Base-by-base conservation (phyloP, 2,888 invertebrate species). In the Podabrus alpinus region DNA sequence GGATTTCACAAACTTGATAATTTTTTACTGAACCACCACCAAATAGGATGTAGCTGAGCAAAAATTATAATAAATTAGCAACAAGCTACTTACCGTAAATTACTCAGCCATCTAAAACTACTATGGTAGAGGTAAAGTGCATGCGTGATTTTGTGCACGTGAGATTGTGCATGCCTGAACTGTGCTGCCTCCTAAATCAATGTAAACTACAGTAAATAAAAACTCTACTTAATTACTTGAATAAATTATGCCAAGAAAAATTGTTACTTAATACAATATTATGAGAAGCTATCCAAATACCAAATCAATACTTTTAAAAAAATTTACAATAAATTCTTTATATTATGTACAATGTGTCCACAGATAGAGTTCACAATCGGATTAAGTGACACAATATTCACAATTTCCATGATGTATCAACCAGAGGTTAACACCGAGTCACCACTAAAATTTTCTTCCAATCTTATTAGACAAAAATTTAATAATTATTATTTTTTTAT, bases 111-210 rank as follows among this genome's bases (percentile, higher is more conserved):
- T 86, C 86, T 86, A 86, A 86, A 86, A 84, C 86, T 86, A 86
- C 86, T 86, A 86, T 85, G 86, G 86, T 84, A 85, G 85, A 84
- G 83, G 83, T 84, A 85, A 85, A 86, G 86, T 84, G 85, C 87
- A 86, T 87, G 86, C 86, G 85, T 86, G 85, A 85, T 83, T 85
- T 85, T 86, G 85, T 86, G 86, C 85, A 84, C 85, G 84, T 83
- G 84, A 84, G 84, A 84, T 84, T 85, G 86, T 85, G 86, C 87
- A 86, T 87, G 86, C 86, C 86, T 85, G 86, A 84, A 86, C 82
- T 86, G 86, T 86, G 86, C 85, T 85, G 85, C 85, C 85, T 86
- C 86, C 86, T 87, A 86, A 81, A 79, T 86, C 82, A 86, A 86
- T 84, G 85, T 85, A 87, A 86, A 86, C 86, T 86, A 86, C 86